These are phyloP conservation scores for Vanacampus margaritifer DNA, from an alignment of 2,113 vertebrate genomes.

Conservation along the genomic window DNA sequence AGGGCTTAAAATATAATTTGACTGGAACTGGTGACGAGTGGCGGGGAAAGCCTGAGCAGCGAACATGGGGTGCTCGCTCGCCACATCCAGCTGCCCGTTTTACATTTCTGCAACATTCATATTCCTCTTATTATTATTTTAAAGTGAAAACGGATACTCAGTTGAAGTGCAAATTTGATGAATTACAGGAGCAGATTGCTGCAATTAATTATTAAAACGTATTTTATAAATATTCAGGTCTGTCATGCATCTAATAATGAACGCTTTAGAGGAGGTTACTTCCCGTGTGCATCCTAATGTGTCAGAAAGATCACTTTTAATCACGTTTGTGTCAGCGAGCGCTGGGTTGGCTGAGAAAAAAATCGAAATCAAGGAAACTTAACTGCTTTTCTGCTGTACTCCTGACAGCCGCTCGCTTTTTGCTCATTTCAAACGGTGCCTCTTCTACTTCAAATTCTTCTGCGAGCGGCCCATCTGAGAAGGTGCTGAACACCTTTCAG, in stretches of 20 bases:
- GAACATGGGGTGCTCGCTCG: conserved; percentile 41
- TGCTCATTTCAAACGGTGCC: conserved; percentile 41
- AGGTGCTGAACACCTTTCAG: conserved; percentile 44
- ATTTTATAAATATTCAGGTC: conserved; percentile 99
- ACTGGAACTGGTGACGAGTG: conserved; percentile 50
- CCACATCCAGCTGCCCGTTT: conserved; percentile 68
- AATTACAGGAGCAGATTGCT: conserved; percentile 98
- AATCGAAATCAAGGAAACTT: conserved; percentile 60
- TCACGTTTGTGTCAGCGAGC: conserved; percentile 71
- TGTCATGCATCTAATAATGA: conserved; percentile 87
- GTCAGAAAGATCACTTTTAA: conserved; percentile 84
- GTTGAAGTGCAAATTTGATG: conserved; percentile 85
- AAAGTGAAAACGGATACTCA: conserved; percentile 83
- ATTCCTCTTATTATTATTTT: conserved; percentile 83
- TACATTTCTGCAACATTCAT: conserved; percentile 76
- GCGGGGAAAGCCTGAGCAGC: conserved; percentile 53
- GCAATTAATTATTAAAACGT: conserved; percentile 99
- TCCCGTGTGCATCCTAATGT: conserved; percentile 80
- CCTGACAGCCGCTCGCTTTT: conserved; percentile 45
- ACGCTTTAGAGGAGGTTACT: conserved; percentile 83
- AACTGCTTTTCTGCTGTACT: conserved; percentile 43
- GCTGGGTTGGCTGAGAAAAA: conserved; percentile 60
- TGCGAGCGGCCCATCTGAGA: conserved; percentile 48
- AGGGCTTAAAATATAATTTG: conserved; percentile 52
- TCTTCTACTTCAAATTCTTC: conserved; percentile 34